Evolutionary conservation across 2,888 invertebrate species (phyloP), one percentile per base, ranked within the genome.

Genomic region (Eupeodes latifasciatus): DNA sequence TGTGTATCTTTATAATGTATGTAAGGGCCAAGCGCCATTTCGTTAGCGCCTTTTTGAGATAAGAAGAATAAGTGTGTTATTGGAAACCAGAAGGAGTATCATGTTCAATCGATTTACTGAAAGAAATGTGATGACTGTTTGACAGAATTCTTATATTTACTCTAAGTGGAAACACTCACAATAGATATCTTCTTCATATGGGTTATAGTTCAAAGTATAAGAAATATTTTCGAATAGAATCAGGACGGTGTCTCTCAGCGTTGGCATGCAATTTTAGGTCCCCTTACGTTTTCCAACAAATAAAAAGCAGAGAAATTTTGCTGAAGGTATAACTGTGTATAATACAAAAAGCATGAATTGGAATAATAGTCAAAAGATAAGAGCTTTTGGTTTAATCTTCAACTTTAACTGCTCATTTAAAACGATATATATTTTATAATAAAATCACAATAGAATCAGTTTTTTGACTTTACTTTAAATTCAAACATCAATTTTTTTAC

Each of bases 1-100:
- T 19, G 36, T 36, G 51, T 61, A 51, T 51, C 34, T 49, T 34
- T 10, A 10, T 16, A 16, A 53, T 9, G 11, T 36, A 3, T 27
- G 27, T 0, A 27, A 3, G 9, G 59, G 53, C 44, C 16, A 87
- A 87, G 86, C 86, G 86, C 86, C 86, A 80, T 75, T 75, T 66
- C 64, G 27, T 79, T 87, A 87, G 83, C 86, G 83, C 86, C 80
- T 87, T 64, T 78, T 5, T 34, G 44, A 79, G 59, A 72, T 72
- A 59, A 59, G 34, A 4, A 53, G 12, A 36, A 27, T 44, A 47
- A 57, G 16, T 55, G 47, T 49, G 77, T 55, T 49, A 62, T 44
- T 66, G 44, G 78, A 67, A 72, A 71, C 69, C 75, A 16, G 67
- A 64, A 74, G 75, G 76, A 76, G 72, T 72, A 59, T 72, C 57